These are phyloP conservation scores for Psilopsiagon aurifrons DNA, from an alignment of 2,113 vertebrate genomes.

Conservation along the genomic window DNA sequence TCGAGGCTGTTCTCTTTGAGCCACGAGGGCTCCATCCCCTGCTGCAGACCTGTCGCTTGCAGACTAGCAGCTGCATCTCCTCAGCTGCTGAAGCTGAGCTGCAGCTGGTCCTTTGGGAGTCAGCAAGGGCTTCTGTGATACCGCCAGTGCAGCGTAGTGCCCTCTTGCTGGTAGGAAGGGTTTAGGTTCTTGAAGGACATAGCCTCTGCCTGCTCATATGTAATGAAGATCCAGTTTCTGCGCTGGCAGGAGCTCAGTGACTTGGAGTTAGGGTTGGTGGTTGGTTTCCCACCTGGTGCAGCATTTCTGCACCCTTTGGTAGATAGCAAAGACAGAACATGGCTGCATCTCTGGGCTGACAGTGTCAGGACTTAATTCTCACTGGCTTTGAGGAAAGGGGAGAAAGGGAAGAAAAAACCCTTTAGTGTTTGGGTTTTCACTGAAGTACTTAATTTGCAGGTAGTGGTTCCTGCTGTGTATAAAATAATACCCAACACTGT, in stretches of 20 bases:
- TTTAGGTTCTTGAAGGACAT: background rate
- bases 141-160: background rate
- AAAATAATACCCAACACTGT: background rate
- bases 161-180: background rate
- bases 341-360: background rate
- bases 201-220: background rate
- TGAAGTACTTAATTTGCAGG: background rate
- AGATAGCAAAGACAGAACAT: background rate
- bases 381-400: background rate
- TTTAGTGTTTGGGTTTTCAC: background rate
- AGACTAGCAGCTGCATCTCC: background rate
- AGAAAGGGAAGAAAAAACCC: background rate
- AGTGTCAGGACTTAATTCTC: background rate
- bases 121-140: background rate
- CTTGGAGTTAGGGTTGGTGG: background rate
- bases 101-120: background rate
- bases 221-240: background rate
- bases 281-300: background rate
- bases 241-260: background rate
- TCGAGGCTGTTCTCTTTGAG: background rate
- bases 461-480: background rate
- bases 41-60: background rate
- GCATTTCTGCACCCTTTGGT: background rate
- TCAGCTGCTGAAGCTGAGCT: background rate
- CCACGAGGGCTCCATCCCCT: accelerated